Percentiles rank a stretch among this genome's conserved stretches.
These are phyloP conservation scores for Diabrotica balteata DNA, from an alignment of 2,888 invertebrate species.

Conservation along the genomic window DNA sequence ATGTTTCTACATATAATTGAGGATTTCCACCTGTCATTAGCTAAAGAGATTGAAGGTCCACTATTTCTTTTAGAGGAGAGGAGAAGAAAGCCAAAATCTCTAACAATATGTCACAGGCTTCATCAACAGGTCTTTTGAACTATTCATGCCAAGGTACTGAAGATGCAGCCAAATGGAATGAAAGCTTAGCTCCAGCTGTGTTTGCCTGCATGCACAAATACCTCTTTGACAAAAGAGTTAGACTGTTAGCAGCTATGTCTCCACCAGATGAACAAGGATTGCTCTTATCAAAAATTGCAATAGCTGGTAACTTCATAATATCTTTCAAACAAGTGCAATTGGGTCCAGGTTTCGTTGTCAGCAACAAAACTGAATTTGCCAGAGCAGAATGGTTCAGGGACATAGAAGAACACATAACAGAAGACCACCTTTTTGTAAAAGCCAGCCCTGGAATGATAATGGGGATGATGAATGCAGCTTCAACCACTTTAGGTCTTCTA, in stretches of 20 bases:
- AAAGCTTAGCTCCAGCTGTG: slow-evolving; percentile 40
- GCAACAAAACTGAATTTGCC: slow-evolving; percentile 4
- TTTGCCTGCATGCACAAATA: slow-evolving; percentile 44
- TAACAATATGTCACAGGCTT: slow-evolving; percentile 3
- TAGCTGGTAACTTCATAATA: slow-evolving; percentile 32
- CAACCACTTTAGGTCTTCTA: slow-evolving; percentile 39
- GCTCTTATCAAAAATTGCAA: slow-evolving; percentile 24
- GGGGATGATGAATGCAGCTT: slow-evolving; percentile 45
- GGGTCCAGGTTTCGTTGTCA: slow-evolving; percentile 10
- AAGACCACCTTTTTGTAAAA: background rate
- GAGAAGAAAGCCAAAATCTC: slow-evolving; percentile 44
- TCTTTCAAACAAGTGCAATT: slow-evolving; percentile 32
- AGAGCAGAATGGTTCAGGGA: background rate
- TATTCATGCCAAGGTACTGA: slow-evolving; percentile 44
- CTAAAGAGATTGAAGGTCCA: slow-evolving; percentile 40
- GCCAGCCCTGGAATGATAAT: slow-evolving; percentile 44
- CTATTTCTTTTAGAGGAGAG: too few relatives aligned
- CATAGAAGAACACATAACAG: background rate
- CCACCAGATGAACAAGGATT: background rate
- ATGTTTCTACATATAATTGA: slow-evolving; percentile 42
- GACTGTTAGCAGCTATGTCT: slow-evolving; percentile 3
- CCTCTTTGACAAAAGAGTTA: slow-evolving; percentile 33
- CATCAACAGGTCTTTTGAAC: background rate
- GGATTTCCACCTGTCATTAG: slow-evolving; percentile 40
- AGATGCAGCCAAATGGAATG: slow-evolving; percentile 51